Evolutionary conservation across 2,888 invertebrate species (phyloP).

Genomic region (Epirrhoe tristata): DNA sequence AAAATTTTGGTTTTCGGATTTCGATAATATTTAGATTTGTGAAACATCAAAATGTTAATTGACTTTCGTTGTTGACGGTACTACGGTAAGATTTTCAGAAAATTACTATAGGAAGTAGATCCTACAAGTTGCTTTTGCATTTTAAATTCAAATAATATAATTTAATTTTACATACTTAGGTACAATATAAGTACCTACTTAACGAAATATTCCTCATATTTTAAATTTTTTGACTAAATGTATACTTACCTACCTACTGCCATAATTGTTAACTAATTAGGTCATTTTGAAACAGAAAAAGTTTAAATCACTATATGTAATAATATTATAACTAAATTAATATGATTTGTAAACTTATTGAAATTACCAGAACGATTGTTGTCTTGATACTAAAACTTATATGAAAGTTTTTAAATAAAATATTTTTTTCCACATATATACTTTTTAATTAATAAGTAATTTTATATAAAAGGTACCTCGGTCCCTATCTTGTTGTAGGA

Average conservation of each 20-base stretch:
- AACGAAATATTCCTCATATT: constrained; percentile 2
- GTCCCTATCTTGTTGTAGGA: too few relatives aligned
- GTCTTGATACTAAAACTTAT: constrained; percentile 47
- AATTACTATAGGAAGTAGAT: too few relatives aligned
- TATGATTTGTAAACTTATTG: constrained; percentile 39
- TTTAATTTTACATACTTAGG: background rate
- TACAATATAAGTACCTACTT: background rate
- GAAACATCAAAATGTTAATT: too few relatives aligned
- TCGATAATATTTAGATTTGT: too few relatives aligned
- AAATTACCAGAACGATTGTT: constrained; percentile 43
- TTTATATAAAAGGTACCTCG: background rate
- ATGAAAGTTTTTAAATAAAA: constrained; percentile 45
- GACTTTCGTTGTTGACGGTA: too few relatives aligned
- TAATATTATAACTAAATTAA: constrained; percentile 31
- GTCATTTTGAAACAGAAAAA: constrained; percentile 28
- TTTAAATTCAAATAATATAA: background rate
- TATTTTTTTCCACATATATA: constrained; percentile 37
- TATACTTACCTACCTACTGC: constrained; percentile 22
- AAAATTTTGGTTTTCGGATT: too few relatives aligned
- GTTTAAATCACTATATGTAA: constrained; percentile 28
- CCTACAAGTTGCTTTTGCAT: constrained; percentile 1
- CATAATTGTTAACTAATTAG: constrained; percentile 16
- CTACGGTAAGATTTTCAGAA: too few relatives aligned
- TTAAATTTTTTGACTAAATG: constrained; percentile 19
- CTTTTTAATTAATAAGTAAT: background rate